Conservation (phyloP, 2,888 invertebrate genomes). For the Falcaria lacertinaria region DNA sequence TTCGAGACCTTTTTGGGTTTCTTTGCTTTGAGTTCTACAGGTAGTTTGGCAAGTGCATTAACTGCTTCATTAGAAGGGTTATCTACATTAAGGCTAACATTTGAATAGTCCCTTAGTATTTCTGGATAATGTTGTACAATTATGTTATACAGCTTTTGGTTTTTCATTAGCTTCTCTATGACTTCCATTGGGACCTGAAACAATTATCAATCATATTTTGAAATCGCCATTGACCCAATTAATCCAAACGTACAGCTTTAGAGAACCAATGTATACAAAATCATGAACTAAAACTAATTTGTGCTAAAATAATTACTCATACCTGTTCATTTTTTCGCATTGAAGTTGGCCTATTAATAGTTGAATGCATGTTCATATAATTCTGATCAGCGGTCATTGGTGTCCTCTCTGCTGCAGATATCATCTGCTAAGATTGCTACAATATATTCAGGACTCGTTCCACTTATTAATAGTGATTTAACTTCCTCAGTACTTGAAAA, state of each 20-base stretch:
- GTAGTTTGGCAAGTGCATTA: conserved; percentile 49
- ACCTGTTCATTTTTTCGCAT: conserved; percentile 85
- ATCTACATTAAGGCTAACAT: conserved; percentile 70
- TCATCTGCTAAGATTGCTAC: conserved; percentile 80
- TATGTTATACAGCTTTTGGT: conserved; percentile 83
- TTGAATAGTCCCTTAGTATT: conserved; percentile 81
- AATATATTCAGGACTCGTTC: conserved; percentile 83
- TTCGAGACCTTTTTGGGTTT: conserved; percentile 25
- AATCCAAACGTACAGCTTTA: too few relatives aligned
- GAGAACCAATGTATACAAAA: neutral
- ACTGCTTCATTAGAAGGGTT: conserved; percentile 17
- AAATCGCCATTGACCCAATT: too few relatives aligned
- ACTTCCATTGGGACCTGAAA: conserved; percentile 85
- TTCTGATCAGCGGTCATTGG: conserved; percentile 65
- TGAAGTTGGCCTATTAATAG: conserved; percentile 88
- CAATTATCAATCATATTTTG: neutral
- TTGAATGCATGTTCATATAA: conserved; percentile 78
- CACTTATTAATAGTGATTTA: conserved; percentile 83
- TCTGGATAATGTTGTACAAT: conserved; percentile 86
- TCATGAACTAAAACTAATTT: too few relatives aligned
- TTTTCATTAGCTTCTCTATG: conserved; percentile 81
- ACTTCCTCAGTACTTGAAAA: conserved; percentile 83
- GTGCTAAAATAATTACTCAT: too few relatives aligned
- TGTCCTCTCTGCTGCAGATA: conserved; percentile 67
- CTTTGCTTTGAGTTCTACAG: conserved; percentile 42